Evolutionary conservation across 2,797 vertebrate genomes (phyloP).

Genomic region (Galagoides demidoff): DNA sequence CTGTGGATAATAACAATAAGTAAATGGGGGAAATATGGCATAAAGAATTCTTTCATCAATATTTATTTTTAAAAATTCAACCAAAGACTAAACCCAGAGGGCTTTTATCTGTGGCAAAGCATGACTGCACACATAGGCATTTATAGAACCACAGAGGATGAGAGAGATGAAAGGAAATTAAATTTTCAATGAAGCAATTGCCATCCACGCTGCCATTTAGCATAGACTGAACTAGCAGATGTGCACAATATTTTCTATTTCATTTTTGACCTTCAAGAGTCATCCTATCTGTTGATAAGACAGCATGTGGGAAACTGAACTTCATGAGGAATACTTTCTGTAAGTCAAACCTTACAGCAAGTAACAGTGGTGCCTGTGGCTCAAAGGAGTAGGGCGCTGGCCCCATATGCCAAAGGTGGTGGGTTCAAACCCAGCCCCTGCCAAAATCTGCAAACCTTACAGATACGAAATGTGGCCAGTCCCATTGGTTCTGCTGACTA

Average conservation of each 20-base stretch:
- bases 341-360: constrained; percentile 36
- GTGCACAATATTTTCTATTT: constrained; percentile 53
- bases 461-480: background rate
- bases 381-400: too few relatives aligned
- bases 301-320: background rate
- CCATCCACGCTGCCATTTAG: constrained; percentile 59
- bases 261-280: constrained; percentile 66
- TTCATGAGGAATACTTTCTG: constrained; percentile 17
- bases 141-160: constrained; percentile 56
- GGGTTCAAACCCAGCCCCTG: too few relatives aligned
- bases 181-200: constrained; percentile 64
- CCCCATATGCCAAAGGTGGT: too few relatives aligned
- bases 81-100: constrained; percentile 4
- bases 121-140: constrained; percentile 29
- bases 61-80: constrained; percentile 68
- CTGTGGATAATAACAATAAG: background rate
- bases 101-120: constrained; percentile 63
- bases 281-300: constrained; percentile 54
- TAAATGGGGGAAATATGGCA: background rate
- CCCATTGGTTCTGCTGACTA: background rate
- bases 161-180: constrained; percentile 73
- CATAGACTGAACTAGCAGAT: constrained; percentile 14
- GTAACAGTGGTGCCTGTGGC: too few relatives aligned
- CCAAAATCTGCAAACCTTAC: background rate
- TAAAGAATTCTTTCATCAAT: constrained; percentile 51